Base-by-base conservation (phyloP, 2,113 vertebrate genomes). In the Lutjanus erythropterus region DNA sequence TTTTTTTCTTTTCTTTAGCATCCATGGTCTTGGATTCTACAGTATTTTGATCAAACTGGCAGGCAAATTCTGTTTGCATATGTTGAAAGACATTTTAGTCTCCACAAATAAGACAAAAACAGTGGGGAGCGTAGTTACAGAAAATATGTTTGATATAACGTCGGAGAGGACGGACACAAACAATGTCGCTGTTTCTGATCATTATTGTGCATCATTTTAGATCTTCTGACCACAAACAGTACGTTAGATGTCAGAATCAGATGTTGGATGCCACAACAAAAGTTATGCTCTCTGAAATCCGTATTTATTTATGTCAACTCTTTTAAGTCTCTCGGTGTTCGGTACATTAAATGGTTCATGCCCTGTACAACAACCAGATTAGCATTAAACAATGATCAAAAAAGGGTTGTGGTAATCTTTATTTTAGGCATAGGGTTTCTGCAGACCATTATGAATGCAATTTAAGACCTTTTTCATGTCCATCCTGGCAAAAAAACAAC, bases 21-120 rank as follows among this genome's bases (percentile, higher is more conserved):
- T 47, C 23, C 35, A 47, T 39, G 19, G 58, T 60, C 27, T 77
- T 75, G 31, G 39, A 46, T 75, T 71, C 55, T 25, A 66, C 25
- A 5, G 58, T 42, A 70, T 85, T 69, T 67, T 50, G 49, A 84
- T 84, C 56, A 62, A 55, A 74, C 55, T 31, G 66, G 85, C 46
- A 23, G 53, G 11, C 4, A 39, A 67, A 59, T 73, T 46, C 27
- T 46, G 35, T 67, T 80, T 68, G 74, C 35, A 66, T 31, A 11
- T 39, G n/a, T 49, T 71, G 21, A 77, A 71, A 65, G 62, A 47
- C 27, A 31, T 31, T 16, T 61, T 52, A 19, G 49, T 29, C 49
- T 72, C 12, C 8, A 18, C 29, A 59, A 60, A 39, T 19, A 55
- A 73, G 9, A n/a, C n/a, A n/a, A n/a, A 46, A 53, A 23, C 25